Conservation (phyloP, 2,797 vertebrate genomes). For the Falco concolor region DNA sequence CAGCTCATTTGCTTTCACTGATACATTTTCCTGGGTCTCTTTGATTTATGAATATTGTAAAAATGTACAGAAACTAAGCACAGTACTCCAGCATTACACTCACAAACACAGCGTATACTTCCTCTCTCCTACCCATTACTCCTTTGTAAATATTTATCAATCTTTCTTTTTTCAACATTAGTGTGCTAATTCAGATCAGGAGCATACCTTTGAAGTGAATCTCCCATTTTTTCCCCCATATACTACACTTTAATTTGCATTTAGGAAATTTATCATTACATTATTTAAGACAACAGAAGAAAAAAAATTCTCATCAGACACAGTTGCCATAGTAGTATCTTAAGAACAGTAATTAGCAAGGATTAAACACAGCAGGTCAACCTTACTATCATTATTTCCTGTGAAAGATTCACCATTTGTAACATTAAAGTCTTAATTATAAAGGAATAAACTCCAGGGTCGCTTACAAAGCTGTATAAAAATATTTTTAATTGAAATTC, state of each 20-base stretch:
- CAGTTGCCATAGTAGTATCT: not conserved
- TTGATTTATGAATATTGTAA: not conserved
- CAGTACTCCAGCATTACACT: not conserved
- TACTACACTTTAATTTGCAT: not conserved
- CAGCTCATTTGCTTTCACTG: not conserved
- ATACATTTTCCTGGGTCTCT: not conserved
- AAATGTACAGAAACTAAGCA: not conserved
- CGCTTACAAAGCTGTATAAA: not conserved
- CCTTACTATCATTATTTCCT: not conserved
- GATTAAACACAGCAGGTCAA: not conserved
- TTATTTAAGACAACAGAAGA: not conserved
- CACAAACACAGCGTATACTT: not conserved
- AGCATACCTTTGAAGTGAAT: not conserved
- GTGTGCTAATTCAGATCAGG: not conserved
- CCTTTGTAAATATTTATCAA: not conserved
- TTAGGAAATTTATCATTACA: not conserved
- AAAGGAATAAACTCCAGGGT: not conserved
- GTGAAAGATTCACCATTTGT: not conserved
- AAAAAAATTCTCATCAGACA: not conserved
- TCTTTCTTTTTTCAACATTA: not conserved
- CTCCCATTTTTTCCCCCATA: not conserved
- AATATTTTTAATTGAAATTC: slow-evolving; percentile 6
- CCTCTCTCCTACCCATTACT: not conserved
- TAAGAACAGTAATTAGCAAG: not conserved
- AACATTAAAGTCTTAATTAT: not conserved